Percentiles rank a stretch among this genome's conserved stretches.
Conservation (phyloP, 2,113 vertebrate species). For the Limnothrissa miodon region DNA sequence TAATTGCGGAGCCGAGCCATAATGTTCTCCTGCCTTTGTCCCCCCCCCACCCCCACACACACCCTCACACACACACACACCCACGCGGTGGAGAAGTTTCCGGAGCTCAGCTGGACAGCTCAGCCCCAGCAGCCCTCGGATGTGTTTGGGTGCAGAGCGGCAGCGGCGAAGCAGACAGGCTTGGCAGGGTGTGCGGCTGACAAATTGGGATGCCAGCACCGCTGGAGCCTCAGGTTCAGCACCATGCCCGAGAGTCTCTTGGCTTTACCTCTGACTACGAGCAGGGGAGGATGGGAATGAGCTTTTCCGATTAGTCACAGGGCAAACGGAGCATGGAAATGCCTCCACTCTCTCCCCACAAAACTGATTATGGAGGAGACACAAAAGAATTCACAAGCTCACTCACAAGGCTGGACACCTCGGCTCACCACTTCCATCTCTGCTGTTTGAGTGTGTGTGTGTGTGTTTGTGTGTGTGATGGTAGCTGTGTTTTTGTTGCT, state of each 20-base stretch:
- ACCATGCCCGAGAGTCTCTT: neutral
- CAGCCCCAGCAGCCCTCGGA: neutral
- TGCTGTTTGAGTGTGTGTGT: neutral
- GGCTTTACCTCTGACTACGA: conserved; percentile 11
- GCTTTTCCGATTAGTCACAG: conserved; percentile 17
- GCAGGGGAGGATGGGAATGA: neutral
- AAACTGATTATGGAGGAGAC: neutral
- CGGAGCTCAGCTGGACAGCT: conserved; percentile 4
- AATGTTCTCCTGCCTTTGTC: neutral
- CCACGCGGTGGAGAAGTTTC: neutral
- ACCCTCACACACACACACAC: neutral
- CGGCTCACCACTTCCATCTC: neutral
- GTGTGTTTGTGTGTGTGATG: neutral
- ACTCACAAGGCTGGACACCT: neutral
- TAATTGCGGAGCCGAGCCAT: neutral
- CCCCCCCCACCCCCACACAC: neutral
- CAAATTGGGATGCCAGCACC: conserved; percentile 17
- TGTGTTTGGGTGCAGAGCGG: neutral
- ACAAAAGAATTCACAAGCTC: conserved; percentile 1
- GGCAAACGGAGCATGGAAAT: conserved; percentile 15
- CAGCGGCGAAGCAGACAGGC: neutral
- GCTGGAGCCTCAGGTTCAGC: neutral
- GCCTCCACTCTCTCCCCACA: neutral
- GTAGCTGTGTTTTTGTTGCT: neutral
- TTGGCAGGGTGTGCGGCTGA: neutral